Evolutionary conservation across 1,140 invertebrate species (phyloP).

Genomic region (Nasonia giraulti): DNA sequence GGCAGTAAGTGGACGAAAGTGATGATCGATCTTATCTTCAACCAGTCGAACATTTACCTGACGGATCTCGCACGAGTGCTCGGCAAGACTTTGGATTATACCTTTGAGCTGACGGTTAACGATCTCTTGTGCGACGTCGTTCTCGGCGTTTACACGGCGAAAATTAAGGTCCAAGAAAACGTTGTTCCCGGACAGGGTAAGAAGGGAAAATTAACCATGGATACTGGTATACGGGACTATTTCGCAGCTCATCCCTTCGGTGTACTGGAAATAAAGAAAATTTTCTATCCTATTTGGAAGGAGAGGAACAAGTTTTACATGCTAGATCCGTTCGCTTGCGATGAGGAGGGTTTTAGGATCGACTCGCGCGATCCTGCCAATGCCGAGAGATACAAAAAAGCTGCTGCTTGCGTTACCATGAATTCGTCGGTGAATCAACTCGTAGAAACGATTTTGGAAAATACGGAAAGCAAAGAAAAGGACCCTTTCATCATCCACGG

Average conservation of each 20-base stretch:
- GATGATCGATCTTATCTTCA: slow-evolving; percentile 69
- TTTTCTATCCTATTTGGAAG: slow-evolving; percentile 69
- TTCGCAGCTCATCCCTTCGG: slow-evolving; percentile 59
- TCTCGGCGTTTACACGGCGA: slow-evolving; percentile 67
- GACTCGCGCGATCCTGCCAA: slow-evolving; percentile 48
- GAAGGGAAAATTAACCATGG: slow-evolving; percentile 58
- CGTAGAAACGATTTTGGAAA: slow-evolving; percentile 63
- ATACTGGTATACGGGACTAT: slow-evolving; percentile 60
- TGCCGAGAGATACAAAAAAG: slow-evolving; percentile 47
- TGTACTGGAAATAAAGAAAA: slow-evolving; percentile 66
- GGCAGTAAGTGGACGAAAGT: slow-evolving; percentile 66
- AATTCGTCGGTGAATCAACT: slow-evolving; percentile 65
- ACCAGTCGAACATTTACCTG: slow-evolving; percentile 69
- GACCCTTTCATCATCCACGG: slow-evolving; percentile 68
- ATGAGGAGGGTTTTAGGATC: slow-evolving; percentile 64
- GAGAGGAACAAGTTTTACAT: slow-evolving; percentile 65
- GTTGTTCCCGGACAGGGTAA: slow-evolving; percentile 61
- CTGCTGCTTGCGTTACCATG: slow-evolving; percentile 65
- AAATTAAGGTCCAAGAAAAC: slow-evolving; percentile 65
- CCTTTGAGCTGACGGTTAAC: slow-evolving; percentile 62
- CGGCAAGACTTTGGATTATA: slow-evolving; percentile 61
- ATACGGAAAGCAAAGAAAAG: slow-evolving; percentile 62
- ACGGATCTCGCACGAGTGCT: slow-evolving; percentile 64
- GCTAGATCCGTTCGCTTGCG: slow-evolving; percentile 68
- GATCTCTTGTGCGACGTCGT: slow-evolving; percentile 68